A percentile compares a stretch with the other conserved stretches of the same genome.
phyloP scores from a whole-genome alignment of 37 sponge, comb jelly and placozoan genomes.

The Diacarnus erythraeanus region DNA sequence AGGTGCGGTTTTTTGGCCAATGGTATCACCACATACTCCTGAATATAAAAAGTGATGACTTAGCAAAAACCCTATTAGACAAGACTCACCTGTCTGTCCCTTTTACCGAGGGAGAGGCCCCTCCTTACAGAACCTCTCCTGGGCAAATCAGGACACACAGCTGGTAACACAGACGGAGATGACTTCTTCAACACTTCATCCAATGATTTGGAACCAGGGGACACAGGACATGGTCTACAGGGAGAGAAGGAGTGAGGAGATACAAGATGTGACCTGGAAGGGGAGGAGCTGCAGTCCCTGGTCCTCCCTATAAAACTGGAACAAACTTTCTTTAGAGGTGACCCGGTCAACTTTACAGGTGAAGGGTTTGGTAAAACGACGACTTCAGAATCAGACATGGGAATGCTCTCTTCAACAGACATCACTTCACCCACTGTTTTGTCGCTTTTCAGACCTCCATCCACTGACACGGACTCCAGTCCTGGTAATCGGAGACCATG shows the following conservation, averaged over 20 bases:
- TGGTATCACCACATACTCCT: constrained; percentile 36
- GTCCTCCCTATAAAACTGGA: too few species aligned
- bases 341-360: not conserved
- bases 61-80: too few species aligned
- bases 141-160: not conserved
- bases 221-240: not conserved
- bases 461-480: not conserved
- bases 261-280: too few species aligned
- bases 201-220: not conserved
- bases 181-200: not conserved
- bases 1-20: constrained; percentile 24
- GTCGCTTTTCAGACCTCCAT: not conserved
- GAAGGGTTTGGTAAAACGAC: not conserved
- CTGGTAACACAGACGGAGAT: not conserved
- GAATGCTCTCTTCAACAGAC: not conserved
- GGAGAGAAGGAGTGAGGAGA: too few species aligned
- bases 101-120: not conserved
- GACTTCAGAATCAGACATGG: constrained; percentile 4
- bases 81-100: too few species aligned
- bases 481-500: not conserved
- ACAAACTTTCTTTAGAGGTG: not conserved
- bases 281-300: too few species aligned
- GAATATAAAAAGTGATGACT: too few species aligned
- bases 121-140: not conserved
- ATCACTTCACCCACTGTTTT: not conserved